Evolutionary conservation across 1,140 invertebrate species (phyloP).

Genomic region (Drosophila kikkawai): DNA sequence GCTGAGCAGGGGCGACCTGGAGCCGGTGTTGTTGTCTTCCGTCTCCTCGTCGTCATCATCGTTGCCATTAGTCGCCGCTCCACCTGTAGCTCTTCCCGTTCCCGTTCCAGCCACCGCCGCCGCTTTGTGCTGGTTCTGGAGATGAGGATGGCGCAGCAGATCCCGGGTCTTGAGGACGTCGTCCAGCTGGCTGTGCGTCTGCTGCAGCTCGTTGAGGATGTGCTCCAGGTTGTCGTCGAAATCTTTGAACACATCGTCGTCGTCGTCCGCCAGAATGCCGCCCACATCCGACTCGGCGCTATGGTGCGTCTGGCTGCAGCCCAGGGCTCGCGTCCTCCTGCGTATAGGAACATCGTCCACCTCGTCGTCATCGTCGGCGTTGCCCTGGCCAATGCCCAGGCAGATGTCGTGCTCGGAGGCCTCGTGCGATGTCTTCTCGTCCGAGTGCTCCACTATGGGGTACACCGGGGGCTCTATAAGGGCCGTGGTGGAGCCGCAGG

Average conservation of each 20-base stretch:
- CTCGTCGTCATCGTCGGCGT: slow-evolving; percentile 75
- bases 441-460: slow-evolving; percentile 93
- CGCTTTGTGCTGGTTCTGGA: slow-evolving; percentile 6
- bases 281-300: slow-evolving; percentile 80
- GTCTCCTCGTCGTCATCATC: slow-evolving; percentile 85
- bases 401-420: slow-evolving; percentile 42
- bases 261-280: slow-evolving; percentile 68
- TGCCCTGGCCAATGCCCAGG: slow-evolving; percentile 40
- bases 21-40: slow-evolving; percentile 87
- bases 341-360: slow-evolving; percentile 68
- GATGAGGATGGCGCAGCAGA: not conserved
- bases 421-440: slow-evolving; percentile 87
- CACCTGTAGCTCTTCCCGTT: not conserved
- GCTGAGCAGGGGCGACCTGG: slow-evolving; percentile 87
- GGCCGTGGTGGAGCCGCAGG: slow-evolving; percentile 76
- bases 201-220: slow-evolving; percentile 69
- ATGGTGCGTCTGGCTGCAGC: slow-evolving; percentile 72
- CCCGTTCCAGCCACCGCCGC: not conserved
- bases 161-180: slow-evolving; percentile 63
- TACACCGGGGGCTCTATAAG: slow-evolving; percentile 88
- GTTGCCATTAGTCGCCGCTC: not conserved
- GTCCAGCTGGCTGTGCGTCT: slow-evolving; percentile 67
- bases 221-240: slow-evolving; percentile 81
- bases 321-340: slow-evolving; percentile 60
- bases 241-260: slow-evolving; percentile 83